Conservation (phyloP, 2,888 invertebrate genomes). For the Litoditis marina region DNA sequence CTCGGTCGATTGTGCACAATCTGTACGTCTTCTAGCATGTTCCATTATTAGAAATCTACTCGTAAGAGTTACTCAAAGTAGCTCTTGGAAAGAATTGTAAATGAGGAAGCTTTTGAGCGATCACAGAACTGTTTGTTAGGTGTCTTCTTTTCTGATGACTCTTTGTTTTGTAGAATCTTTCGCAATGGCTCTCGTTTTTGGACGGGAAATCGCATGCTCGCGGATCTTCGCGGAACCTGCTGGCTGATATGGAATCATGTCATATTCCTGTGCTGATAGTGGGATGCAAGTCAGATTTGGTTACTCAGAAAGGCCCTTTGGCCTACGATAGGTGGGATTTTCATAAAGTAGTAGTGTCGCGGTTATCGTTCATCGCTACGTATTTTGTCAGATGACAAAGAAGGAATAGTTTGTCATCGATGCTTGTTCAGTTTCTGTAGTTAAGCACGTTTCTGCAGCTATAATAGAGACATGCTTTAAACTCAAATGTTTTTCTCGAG, state of each 20-base stretch:
- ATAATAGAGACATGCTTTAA: neutral
- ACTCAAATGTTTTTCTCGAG: too few species aligned
- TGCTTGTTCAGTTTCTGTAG: too few species aligned
- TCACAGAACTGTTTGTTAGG: too few species aligned
- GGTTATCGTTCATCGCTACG: too few species aligned
- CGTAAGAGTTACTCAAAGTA: too few species aligned
- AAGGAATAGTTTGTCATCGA: too few species aligned
- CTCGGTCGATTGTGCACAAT: neutral
- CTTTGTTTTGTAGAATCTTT: slow-evolving; percentile 36
- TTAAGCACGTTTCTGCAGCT: too few species aligned
- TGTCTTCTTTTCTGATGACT: slow-evolving; percentile 3
- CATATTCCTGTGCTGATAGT: slow-evolving; percentile 85
- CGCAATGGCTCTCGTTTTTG: slow-evolving; percentile 44
- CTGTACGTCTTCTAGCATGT: neutral
- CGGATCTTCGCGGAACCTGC: slow-evolving; percentile 10
- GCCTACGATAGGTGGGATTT: slow-evolving; percentile 28
- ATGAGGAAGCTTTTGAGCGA: too few species aligned
- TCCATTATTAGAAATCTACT: too few species aligned
- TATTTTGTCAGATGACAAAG: too few species aligned
- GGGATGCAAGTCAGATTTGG: slow-evolving; percentile 81
- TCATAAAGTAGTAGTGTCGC: too few species aligned
- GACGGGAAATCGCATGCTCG: slow-evolving; percentile 29
- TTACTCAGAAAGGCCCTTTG: slow-evolving; percentile 41
- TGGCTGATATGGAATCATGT: slow-evolving; percentile 57
- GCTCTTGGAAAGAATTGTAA: too few species aligned